Conservation (phyloP, 2,113 vertebrate species). For the Himantopus leucocephalus region DNA sequence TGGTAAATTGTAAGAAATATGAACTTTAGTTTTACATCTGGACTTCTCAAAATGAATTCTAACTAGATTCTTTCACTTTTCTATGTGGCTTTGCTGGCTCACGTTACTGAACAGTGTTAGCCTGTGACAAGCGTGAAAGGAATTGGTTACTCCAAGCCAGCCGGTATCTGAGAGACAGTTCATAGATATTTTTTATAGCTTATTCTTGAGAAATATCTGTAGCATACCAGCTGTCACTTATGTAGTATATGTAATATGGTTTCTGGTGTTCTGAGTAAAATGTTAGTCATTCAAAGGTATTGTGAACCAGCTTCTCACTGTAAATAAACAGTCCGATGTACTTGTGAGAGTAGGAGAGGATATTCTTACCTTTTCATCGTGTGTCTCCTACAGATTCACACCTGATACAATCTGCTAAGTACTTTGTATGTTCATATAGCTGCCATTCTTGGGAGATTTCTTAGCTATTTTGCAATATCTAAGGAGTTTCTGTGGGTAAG, state of each 20-base stretch:
- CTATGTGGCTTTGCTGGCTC: neutral
- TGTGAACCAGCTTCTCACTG: neutral
- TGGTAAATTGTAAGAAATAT: neutral
- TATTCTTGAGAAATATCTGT: neutral
- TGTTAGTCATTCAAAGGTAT: neutral
- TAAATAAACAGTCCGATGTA: neutral
- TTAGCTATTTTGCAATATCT: neutral
- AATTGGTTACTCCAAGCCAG: neutral
- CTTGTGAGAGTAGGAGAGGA: neutral
- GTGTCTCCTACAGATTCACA: neutral
- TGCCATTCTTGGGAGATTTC: neutral
- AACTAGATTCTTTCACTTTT: neutral
- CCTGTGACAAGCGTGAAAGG: neutral
- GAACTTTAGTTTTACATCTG: neutral
- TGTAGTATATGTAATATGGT: neutral
- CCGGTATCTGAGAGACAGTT: neutral
- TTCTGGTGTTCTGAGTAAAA: neutral
- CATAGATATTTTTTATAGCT: neutral
- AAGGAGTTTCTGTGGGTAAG: neutral
- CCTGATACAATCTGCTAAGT: neutral
- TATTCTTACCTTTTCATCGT: neutral
- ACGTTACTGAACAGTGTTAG: neutral
- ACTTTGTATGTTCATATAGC: neutral
- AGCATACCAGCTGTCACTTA: neutral
- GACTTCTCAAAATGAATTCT: neutral